These are phyloP conservation scores for Electrona antarctica DNA, from an alignment of 2,113 vertebrate genomes.

Conservation along the genomic window DNA sequence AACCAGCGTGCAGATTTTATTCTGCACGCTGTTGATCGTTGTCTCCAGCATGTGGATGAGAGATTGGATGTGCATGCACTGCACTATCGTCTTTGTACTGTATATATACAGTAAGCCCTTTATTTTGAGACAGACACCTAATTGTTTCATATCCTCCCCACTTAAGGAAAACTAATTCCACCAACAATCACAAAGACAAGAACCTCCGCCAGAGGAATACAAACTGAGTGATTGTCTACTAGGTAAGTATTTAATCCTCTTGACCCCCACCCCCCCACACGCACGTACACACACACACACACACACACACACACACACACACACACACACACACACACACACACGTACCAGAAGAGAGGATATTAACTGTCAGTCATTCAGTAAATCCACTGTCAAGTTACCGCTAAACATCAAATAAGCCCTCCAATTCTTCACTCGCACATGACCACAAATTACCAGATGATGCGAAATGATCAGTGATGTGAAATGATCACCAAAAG, in stretches of 20 bases:
- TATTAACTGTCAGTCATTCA: conserved; percentile 8
- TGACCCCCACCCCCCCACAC: no score
- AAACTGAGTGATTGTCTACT: conserved; percentile 83
- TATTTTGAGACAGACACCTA: conserved; percentile 4
- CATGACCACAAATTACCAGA: conserved; percentile 18
- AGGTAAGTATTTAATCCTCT: conserved; percentile 63
- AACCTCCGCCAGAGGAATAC: conserved; percentile 99
- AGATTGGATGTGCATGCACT: neutral
- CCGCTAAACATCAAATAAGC: conserved; percentile 35
- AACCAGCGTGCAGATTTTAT: neutral
- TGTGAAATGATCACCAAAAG: neutral
- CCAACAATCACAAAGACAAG: conserved; percentile 99
- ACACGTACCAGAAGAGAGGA: conserved; percentile 26
- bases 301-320: no score
- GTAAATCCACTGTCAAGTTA: neutral
- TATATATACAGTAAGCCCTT: neutral
- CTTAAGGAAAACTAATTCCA: conserved; percentile 97
- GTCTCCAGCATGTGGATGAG: neutral
- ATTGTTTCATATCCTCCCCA: conserved; percentile 29
- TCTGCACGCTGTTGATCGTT: neutral
- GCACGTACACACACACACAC: no score
- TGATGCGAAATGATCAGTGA: neutral
- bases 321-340: no score
- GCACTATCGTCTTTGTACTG: neutral
- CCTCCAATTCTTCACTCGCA: neutral